Base-by-base conservation (phyloP, 2,797 vertebrate species). In the Lateolabrax maculatus region DNA sequence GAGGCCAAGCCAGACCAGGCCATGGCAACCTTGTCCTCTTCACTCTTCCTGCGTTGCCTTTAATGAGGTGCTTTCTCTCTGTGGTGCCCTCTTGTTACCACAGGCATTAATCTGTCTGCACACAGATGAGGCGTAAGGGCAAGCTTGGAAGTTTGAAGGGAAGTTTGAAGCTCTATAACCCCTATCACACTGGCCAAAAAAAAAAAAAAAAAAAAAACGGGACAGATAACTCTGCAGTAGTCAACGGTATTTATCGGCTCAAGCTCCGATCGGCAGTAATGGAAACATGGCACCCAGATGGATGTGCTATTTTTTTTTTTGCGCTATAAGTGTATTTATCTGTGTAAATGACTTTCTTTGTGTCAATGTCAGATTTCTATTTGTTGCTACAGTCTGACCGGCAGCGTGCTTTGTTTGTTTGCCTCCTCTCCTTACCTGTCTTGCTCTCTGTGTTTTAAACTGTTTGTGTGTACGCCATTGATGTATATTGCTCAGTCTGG, bases 1-100 rank as follows among this genome's bases (percentile, higher is more conserved):
- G 77, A 31, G 19, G 41, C 69, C 29, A 11, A 19, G 21, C 83
- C 55, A 23, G 19, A 16, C 18, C 44, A 51, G 34, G 49, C 70
- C 31, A 1, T 21, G 51, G 58, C 65, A 16, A 37, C 36, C 36
- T 41, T 19, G 39, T 39, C 67, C 61, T 65, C 73, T 43, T 68
- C 53, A 11, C 76, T 68, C 48, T 58, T 68, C 58, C 62, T 58
- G 53, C 44, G 44, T 77, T 71, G 27, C 49, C 77, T 37, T 27
- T 76, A 84, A 90, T 86, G 56, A 85, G 56, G 34, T 75, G 36
- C 27, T 62, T 70, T 84, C 63, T 80, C 58, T 83, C 78, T 29
- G 65, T 23, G 39, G 34, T 49, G 53, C 65, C 72, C 65, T 62
- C 71, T 39, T 48, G 34, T 75, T 76, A 80, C 63, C 74, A 57